These are phyloP conservation scores for Ophonus ardosiacus DNA, from an alignment of 2,888 invertebrate genomes.

Conservation along the genomic window DNA sequence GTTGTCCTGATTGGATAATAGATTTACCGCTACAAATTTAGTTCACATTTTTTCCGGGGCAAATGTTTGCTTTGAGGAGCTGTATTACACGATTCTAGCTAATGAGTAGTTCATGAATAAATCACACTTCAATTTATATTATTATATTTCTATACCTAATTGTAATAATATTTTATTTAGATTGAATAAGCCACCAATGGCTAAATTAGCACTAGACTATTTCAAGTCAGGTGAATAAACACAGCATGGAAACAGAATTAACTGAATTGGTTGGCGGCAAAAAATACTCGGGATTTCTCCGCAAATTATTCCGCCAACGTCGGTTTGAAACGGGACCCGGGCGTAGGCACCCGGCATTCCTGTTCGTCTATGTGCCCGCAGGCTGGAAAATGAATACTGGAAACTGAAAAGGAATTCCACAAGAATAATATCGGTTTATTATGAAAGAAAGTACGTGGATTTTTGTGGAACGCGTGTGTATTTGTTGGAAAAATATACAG, in stretches of 20 bases:
- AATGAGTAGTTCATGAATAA: too few species aligned
- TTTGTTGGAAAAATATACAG: constrained; percentile 16
- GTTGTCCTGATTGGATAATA: too few species aligned
- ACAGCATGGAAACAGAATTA: constrained; percentile 57
- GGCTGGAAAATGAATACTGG: not conserved
- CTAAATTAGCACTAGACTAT: not conserved
- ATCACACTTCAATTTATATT: too few species aligned
- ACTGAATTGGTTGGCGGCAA: constrained; percentile 57
- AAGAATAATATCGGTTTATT: constrained; percentile 40
- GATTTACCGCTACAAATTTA: too few species aligned
- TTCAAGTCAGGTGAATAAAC: constrained; percentile 58
- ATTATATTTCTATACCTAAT: too few species aligned
- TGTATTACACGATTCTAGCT: too few species aligned
- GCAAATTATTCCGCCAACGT: constrained; percentile 45
- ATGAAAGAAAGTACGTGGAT: constrained; percentile 24
- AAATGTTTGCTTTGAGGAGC: too few species aligned
- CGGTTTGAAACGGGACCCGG: not conserved
- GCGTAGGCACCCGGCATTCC: not conserved
- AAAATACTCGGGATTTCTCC: constrained; percentile 51
- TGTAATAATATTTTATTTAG: too few species aligned
- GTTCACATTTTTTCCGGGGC: too few species aligned
- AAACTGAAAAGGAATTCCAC: not conserved
- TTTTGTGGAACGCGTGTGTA: constrained; percentile 5
- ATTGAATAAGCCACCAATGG: not conserved
- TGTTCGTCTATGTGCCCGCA: not conserved